A percentile compares a stretch with the other conserved stretches of the same genome.
phyloP scores from a whole-genome alignment of 2,888 invertebrate genomes.

The Eledone cirrhosa region DNA sequence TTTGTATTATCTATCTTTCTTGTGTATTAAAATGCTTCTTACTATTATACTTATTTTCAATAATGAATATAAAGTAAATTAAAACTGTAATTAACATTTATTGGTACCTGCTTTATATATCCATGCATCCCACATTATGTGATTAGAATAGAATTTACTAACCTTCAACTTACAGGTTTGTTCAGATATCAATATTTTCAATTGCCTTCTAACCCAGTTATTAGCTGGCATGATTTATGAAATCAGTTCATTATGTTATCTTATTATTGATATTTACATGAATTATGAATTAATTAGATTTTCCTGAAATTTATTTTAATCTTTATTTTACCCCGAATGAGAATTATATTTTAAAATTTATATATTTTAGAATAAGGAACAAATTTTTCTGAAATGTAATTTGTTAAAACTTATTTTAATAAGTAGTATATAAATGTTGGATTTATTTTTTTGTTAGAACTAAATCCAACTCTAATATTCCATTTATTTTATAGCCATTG shows the following conservation, averaged over 20 bases:
- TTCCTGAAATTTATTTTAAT: not conserved
- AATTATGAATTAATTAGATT: not conserved
- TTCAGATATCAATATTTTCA: not conserved
- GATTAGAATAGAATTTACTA: slow-evolving; percentile 1
- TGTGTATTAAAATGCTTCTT: too few species aligned
- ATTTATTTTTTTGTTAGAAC: too few species aligned
- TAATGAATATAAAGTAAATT: not conserved
- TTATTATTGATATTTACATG: not conserved
- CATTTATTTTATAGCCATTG: too few species aligned
- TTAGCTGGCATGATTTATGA: not conserved
- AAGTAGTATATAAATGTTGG: too few species aligned
- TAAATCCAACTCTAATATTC: too few species aligned
- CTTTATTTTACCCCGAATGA: too few species aligned
- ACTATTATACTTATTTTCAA: not conserved
- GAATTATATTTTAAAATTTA: too few species aligned
- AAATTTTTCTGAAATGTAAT: too few species aligned
- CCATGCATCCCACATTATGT: not conserved
- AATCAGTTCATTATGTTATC: too few species aligned
- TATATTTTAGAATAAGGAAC: too few species aligned
- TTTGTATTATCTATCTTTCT: too few species aligned
- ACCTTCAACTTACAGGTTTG: not conserved
- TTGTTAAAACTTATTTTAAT: too few species aligned
- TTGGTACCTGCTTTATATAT: not conserved
- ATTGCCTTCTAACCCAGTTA: not conserved
- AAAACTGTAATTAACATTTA: not conserved